Evolutionary conservation across 2,797 vertebrate genomes (phyloP).

Genomic region (Crax fasciolata): DNA sequence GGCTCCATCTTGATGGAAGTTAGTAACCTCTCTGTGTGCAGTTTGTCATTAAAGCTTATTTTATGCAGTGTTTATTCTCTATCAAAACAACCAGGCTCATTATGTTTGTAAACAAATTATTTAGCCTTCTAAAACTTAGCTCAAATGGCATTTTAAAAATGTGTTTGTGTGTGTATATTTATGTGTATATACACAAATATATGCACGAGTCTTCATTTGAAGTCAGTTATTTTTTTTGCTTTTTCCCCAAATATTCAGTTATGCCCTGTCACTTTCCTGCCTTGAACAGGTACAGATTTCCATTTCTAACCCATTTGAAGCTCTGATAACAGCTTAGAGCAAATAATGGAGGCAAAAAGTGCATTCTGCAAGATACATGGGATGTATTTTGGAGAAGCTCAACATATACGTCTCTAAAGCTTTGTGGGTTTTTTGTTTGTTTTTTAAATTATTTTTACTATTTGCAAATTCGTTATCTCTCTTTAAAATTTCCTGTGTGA

Average conservation of each 20-base stretch:
- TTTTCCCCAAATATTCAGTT: neutral
- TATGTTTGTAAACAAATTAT: neutral
- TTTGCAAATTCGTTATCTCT: neutral
- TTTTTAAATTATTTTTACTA: neutral
- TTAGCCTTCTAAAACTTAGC: neutral
- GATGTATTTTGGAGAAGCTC: neutral
- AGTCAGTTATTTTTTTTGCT: neutral
- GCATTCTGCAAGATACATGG: accelerated
- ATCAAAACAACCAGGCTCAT: neutral
- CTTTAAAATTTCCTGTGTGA: neutral
- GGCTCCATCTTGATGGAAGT: neutral
- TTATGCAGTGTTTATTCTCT: neutral
- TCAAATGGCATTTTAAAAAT: neutral
- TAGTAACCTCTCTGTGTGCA: neutral
- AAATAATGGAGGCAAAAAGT: neutral
- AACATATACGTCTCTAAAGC: neutral
- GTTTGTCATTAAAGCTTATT: neutral
- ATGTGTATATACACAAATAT: neutral
- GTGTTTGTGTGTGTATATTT: accelerated
- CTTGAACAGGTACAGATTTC: accelerated
- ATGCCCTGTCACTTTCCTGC: neutral
- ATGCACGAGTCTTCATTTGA: neutral
- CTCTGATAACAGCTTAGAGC: neutral
- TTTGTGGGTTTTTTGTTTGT: neutral
- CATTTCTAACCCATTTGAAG: neutral